A percentile compares a stretch with the other conserved stretches of the same genome.
Evolutionary conservation across 1,140 invertebrate species (phyloP).

Genomic region (Heterodera carotae): DNA sequence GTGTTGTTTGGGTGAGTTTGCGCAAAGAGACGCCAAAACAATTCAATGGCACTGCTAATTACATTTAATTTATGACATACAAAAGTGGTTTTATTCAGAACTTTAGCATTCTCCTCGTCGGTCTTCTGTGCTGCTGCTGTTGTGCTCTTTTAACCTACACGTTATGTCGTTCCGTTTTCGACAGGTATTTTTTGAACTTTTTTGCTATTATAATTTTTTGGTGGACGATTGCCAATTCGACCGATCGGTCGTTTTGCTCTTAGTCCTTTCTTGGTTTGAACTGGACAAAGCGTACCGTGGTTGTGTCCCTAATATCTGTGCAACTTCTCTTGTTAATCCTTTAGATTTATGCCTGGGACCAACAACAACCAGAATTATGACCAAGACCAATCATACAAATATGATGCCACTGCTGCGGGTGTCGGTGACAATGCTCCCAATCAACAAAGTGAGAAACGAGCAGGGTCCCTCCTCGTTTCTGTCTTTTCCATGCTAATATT

Average conservation of each 20-base stretch:
- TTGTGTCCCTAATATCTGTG: neutral
- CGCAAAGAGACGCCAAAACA: too few species aligned
- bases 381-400: conserved; percentile 33
- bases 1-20: conserved; percentile 42
- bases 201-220: too few species aligned
- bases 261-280: too few species aligned
- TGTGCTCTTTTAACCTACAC: conserved; percentile 47
- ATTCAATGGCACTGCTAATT: too few species aligned
- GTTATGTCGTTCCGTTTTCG: conserved; percentile 47
- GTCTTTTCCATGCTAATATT: neutral
- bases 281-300: too few species aligned
- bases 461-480: neutral
- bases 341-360: conserved; percentile 10
- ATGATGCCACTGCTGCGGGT: too few species aligned
- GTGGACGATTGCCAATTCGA: too few species aligned
- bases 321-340: too few species aligned
- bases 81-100: conserved; percentile 34
- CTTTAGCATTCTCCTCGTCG: conserved; percentile 49
- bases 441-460: neutral
- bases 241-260: too few species aligned
- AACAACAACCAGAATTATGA: conserved; percentile 22
- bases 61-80: too few species aligned
- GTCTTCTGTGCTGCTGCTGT: conserved; percentile 46
- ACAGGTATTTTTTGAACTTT: conserved; percentile 29
- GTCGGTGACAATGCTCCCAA: conserved; percentile 20